phyloP scores from a whole-genome alignment of 2,113 vertebrate species.

The Muscicapa adusta region DNA sequence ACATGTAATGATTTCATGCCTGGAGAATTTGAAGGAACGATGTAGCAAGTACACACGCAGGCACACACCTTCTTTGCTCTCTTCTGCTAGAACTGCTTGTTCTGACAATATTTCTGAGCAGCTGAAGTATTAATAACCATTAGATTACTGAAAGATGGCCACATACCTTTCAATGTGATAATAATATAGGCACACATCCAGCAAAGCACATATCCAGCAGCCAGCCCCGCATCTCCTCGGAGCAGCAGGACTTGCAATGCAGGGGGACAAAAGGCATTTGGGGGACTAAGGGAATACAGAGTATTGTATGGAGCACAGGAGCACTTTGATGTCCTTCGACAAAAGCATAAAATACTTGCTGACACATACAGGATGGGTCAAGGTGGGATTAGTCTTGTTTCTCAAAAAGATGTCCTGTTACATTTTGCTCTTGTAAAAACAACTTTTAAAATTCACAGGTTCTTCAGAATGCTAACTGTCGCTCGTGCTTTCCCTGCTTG shows the following conservation, averaged over 20 bases:
- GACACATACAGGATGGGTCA: not conserved
- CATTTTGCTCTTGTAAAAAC: not conserved
- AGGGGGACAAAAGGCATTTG: not conserved
- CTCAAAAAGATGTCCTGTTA: not conserved
- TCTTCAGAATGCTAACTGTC: not conserved
- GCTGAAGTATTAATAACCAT: not conserved
- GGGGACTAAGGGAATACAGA: not conserved
- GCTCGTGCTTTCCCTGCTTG: not conserved
- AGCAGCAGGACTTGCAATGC: not conserved
- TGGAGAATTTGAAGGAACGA: not conserved
- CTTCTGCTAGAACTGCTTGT: not conserved
- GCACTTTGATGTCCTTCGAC: not conserved
- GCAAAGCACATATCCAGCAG: not conserved
- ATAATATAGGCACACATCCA: not conserved
- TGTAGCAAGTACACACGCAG: not conserved
- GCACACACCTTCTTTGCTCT: not conserved
- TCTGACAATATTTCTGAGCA: not conserved
- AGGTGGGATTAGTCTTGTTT: not conserved
- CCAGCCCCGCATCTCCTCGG: not conserved
- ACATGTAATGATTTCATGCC: not conserved
- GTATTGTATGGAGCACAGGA: rapidly evolving
- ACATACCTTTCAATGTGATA: not conserved
- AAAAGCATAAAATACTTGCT: not conserved
- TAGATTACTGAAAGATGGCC: not conserved
- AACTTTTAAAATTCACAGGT: not conserved